Evolutionary conservation across 2,113 vertebrate species (phyloP), one percentile per base, ranked within the genome.

Genomic region (Grammomys dolichurus): DNA sequence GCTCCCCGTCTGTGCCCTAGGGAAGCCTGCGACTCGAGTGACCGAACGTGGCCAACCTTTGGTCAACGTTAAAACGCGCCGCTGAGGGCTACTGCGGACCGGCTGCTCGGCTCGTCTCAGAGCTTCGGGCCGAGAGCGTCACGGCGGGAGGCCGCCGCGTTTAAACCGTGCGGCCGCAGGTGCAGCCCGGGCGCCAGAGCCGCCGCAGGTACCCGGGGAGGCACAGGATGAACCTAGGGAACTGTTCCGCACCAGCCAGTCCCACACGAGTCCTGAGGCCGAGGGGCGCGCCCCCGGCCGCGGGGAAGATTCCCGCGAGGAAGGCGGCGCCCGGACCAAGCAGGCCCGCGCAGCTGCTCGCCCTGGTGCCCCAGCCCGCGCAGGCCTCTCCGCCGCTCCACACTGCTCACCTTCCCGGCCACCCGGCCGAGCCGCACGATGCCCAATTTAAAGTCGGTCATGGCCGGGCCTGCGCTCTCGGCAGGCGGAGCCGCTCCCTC

Each of bases 341-440:
- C 69, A 24, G 56, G 36, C 60, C 82, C 67, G 33, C 73, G 20
- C 73, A 48, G 70, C 51, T 72, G 48, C 94, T 80, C 78, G 14
- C 96, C 97, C 97, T 98, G 97, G 95, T 78, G 97, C 96, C 46
- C 56, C 93, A 48, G 51, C 84, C 89, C 85, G 24, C 76, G 67
- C 76, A 72, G 87, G 97, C 96, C 67, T 31, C 33, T 16, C 93
- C 67, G n/a, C 63, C 48, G 69, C 90, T 93, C 90, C 56, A 95
- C 96, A 97, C 86, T 63, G 60, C 97, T 97, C 99, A 99, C 99
- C 99, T 99, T 99, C 98, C 99, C 99, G 98, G 99, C 99, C 99
- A 99, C 99, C 98, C 99, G 99, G 99, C 99, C 99, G 98, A 99
- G 99, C 98, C 99, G 99, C 96, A 99, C 99, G 98, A 99, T 99